Base-by-base conservation (phyloP, 2,797 vertebrate genomes). In the Tachyglossus aculeatus region DNA sequence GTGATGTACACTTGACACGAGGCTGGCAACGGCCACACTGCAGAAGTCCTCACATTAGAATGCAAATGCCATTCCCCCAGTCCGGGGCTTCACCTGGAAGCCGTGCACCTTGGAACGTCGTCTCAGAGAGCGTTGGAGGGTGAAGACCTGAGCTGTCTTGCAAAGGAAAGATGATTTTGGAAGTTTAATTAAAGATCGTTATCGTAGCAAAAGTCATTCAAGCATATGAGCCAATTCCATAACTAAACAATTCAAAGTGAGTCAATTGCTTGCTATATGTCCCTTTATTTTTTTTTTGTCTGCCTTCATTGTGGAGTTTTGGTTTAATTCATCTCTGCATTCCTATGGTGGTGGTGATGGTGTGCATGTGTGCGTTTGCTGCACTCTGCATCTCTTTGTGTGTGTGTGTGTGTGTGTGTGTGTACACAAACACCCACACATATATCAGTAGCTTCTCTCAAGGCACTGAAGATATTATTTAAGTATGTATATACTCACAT, bases 81-180 rank as follows among this genome's bases (percentile, higher is more conserved):
- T 67, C 47, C 31, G 62, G 9, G n/a, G 53, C 43, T 67, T 77
- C 41, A 69, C 11, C 13, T 69, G 59, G 45, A 66, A 58, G 27
- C 48, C 29, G 57, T 21, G 64, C 65, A 59, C n/a, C n/a, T n/a
- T n/a, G n/a, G n/a, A n/a, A n/a, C n/a, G n/a, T n/a, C n/a, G n/a
- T n/a, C n/a, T n/a, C n/a, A n/a, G n/a, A 60, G 21, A 71, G 40
- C 54, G 41, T n/a, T 55, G 13, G 41, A 32, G 40, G 50, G 59
- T 53, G 31, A 67, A 63, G 37, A 51, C 24, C 44, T 85, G 39
- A 67, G 40, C 36, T 60, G 67, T 76, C 63, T 59, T 60, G 9
- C 38, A 61, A 59, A 56, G 18, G 63, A 77, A 81, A 88, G 64
- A 37, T 18, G 43, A 79, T 21, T 86, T 82, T 61, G 61, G 71